Conservation (phyloP, 2,888 invertebrate species). For the Dryococelus australis region DNA sequence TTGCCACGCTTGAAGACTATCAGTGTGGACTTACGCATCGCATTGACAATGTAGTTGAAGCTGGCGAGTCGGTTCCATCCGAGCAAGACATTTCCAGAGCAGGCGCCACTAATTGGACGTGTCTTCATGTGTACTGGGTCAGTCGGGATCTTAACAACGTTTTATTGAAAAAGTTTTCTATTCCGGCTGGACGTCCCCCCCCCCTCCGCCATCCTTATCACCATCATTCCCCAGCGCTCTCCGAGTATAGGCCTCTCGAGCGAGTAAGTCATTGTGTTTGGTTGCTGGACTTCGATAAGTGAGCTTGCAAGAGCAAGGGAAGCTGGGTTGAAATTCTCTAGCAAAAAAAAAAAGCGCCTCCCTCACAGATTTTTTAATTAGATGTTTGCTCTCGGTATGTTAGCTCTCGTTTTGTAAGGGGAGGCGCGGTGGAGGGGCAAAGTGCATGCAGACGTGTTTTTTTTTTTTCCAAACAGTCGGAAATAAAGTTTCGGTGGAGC, state of each 20-base stretch:
- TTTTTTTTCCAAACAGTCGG: not conserved
- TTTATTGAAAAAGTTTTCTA: not conserved
- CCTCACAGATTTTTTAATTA: not conserved
- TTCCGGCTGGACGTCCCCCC: not conserved
- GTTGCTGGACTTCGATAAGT: constrained; percentile 16
- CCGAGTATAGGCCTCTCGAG: not conserved
- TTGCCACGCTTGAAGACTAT: too few species aligned
- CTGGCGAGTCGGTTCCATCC: not conserved
- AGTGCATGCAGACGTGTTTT: not conserved
- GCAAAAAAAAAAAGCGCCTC: not conserved
- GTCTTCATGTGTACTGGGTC: constrained; percentile 16
- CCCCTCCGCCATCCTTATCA: not conserved
- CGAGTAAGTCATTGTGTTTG: constrained; percentile 1
- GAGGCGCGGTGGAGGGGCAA: not conserved
- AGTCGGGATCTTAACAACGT: constrained; percentile 11
- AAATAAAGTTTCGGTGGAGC: too few species aligned
- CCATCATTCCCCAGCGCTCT: not conserved
- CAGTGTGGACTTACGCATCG: too few species aligned
- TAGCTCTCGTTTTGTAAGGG: not conserved
- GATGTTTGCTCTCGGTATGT: constrained; percentile 16
- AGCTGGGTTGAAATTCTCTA: not conserved
- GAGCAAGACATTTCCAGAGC: not conserved
- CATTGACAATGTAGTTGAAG: too few species aligned
- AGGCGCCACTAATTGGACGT: not conserved
- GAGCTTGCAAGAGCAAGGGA: not conserved